Evolutionary conservation across 2,113 vertebrate species (phyloP), one percentile per base, ranked within the genome.

Genomic region (Empidonax traillii): DNA sequence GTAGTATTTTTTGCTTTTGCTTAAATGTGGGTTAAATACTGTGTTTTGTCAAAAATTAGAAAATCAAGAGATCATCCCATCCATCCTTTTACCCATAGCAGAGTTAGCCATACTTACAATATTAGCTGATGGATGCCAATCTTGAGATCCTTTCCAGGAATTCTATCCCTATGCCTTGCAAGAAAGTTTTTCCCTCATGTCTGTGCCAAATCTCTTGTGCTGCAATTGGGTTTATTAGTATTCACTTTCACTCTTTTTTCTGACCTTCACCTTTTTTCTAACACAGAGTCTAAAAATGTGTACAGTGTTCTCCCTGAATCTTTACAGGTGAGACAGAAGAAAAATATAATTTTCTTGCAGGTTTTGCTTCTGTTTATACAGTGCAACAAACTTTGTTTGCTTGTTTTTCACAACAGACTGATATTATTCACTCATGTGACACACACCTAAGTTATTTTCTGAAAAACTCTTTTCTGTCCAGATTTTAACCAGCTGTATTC

Each of bases 111-210:
- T 27, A 69, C 35, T 89, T 85, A 76, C 44, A 68, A 65, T 63
- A 77, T 80, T 93, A 93, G 67, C 33, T 84, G 67, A 84, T 86
- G 88, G 62, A 90, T 88, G 90, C 41, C 79, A 93, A 37, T 79
- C 53, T 9, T 51, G 43, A 62, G 55, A 89, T 55, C 35, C 56
- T 96, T 97, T 85, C 85, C 65, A 78, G 77, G 37, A 82, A 85
- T 77, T 86, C 67, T 90, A 51, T 90, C 67, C 51, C 28, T 82
- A 35, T 86, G 39, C 12, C 49, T 72, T 83, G 30, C 83, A 58
- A 67, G 39, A 47, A 95, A 71, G 15, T 66, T 96, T 95, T 93
- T 41, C 58, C 49, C 56, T 61, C 30, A 23, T 21, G 31, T 56
- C 27, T 85, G 12, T 73, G 71, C 16, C 51, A 90, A 69, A 80